Evolutionary conservation across 2,113 vertebrate species (phyloP).

Genomic region (Engraulis encrasicolus): DNA sequence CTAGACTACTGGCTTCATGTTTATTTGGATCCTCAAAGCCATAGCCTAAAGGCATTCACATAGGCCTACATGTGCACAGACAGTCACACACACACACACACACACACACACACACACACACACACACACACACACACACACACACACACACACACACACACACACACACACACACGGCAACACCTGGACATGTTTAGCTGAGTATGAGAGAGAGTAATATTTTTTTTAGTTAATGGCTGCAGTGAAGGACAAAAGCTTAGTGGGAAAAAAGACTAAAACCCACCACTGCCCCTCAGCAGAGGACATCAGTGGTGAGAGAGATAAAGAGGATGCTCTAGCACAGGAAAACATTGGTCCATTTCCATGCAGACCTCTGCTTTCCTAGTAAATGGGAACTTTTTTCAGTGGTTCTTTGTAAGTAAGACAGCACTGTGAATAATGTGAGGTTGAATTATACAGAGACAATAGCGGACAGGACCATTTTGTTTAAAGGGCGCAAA

Average conservation of each 20-base stretch:
- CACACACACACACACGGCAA: not conserved
- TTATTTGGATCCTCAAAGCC: too few relatives aligned
- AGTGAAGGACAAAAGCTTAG: not conserved
- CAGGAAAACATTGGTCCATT: not conserved
- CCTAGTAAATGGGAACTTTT: not conserved
- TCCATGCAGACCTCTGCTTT: not conserved
- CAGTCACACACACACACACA: not conserved
- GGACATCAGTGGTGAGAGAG: not conserved
- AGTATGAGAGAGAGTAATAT: too few relatives aligned
- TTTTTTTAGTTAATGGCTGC: not conserved
- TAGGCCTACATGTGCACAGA: too few relatives aligned
- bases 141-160: not conserved
- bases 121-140: too few relatives aligned
- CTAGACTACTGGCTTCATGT: too few relatives aligned
- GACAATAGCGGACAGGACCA: not conserved
- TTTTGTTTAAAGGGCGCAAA: not conserved
- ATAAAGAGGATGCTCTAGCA: not conserved
- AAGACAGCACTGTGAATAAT: not conserved
- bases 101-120: too few relatives aligned
- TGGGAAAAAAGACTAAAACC: not conserved
- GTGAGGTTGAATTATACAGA: not conserved
- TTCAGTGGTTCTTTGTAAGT: not conserved
- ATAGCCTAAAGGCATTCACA: too few relatives aligned
- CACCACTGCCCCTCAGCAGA: not conserved
- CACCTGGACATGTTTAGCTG: too few relatives aligned